Evolutionary conservation across 2,113 vertebrate genomes (phyloP).

Genomic region (Serilophus lunatus): DNA sequence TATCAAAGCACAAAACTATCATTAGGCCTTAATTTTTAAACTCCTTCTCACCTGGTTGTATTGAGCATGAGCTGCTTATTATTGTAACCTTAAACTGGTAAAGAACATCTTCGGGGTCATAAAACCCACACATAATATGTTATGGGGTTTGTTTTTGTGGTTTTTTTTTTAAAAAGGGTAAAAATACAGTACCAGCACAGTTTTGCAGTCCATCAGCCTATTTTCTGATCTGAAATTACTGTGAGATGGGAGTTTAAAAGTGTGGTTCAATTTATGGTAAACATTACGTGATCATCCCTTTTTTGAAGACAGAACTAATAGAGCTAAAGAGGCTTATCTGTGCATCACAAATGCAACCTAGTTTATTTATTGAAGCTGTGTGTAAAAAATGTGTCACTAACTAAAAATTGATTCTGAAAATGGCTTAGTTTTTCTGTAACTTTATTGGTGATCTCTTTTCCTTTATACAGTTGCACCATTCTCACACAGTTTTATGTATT

Average conservation of each 20-base stretch:
- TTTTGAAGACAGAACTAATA: background rate
- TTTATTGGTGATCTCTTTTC: background rate
- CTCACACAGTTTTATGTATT: background rate
- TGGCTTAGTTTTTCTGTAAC: background rate
- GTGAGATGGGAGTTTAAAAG: background rate
- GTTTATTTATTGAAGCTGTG: background rate
- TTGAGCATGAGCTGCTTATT: background rate
- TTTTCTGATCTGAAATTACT: background rate
- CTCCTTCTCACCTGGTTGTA: background rate
- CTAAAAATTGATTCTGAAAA: background rate
- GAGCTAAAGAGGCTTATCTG: background rate
- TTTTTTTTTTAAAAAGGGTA: background rate
- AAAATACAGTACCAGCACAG: background rate
- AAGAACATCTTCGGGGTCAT: background rate
- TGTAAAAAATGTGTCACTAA: background rate
- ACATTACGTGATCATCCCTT: background rate
- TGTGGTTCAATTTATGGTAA: background rate
- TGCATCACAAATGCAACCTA: background rate
- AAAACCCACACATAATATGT: background rate
- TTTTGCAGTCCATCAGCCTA: background rate
- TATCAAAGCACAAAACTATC: background rate
- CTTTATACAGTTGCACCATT: background rate
- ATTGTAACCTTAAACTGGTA: background rate
- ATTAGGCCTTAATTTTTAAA: background rate
- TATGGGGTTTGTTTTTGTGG: no score